Conservation (phyloP, 2,113 vertebrate species). For the Morone saxatilis region DNA sequence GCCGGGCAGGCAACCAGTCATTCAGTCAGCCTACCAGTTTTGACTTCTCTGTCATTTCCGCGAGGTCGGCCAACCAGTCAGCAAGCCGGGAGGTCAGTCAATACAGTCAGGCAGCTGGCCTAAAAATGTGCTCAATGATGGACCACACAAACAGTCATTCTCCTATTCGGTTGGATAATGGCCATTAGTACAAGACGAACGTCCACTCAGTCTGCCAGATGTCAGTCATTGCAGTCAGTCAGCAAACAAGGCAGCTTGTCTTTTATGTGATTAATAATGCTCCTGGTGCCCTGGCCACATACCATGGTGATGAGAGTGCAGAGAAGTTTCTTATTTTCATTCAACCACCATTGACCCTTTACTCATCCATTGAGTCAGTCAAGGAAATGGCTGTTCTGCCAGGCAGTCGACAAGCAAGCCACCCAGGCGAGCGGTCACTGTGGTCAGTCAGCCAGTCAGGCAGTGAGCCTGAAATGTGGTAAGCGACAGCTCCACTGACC, state of each 20-base stretch:
- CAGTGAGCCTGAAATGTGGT: conserved; percentile 44
- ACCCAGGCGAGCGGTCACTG: conserved; percentile 39
- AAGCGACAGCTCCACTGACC: conserved; percentile 29
- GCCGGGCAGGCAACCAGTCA: conserved; percentile 53
- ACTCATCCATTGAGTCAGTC: conserved; percentile 49
- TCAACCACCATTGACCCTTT: conserved; percentile 53
- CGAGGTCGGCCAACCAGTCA: conserved; percentile 61
- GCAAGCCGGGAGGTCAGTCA: conserved; percentile 37
- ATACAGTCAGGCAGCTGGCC: conserved; percentile 27
- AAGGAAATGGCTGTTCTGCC: conserved; percentile 38
- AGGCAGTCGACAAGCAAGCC: conserved; percentile 39
- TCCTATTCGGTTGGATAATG: conserved; percentile 30
- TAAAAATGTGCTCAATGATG: conserved; percentile 34
- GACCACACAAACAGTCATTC: conserved; percentile 21
- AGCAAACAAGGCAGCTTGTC: conserved; percentile 31
- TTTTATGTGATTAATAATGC: conserved; percentile 47
- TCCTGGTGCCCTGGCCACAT: conserved; percentile 8
- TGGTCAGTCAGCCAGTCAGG: conserved; percentile 26
- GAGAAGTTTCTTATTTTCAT: conserved; percentile 40
- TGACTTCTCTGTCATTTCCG: conserved; percentile 46
- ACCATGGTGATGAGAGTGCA: conserved; percentile 21
- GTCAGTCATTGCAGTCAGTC: conserved; percentile 22
- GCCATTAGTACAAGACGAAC: conserved; percentile 15
- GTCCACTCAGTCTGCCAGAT: conserved; percentile 14
- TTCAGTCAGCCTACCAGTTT: conserved; percentile 44